Conservation (phyloP, 2,797 vertebrate species). For the Sylvia borin region DNA sequence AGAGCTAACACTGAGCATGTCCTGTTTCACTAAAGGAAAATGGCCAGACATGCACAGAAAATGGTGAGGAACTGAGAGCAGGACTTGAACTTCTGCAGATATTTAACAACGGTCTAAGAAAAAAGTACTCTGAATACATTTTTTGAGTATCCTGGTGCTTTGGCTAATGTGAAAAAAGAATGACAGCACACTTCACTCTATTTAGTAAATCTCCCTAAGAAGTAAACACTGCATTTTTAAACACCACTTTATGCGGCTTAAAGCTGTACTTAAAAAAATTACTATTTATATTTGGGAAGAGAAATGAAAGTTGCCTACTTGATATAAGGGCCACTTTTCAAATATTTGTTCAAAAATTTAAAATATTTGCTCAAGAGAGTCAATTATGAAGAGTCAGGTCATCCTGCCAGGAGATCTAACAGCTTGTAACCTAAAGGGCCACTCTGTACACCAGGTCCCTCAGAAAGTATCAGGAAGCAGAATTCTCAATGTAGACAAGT, state of each 20-base stretch:
- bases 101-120: neutral
- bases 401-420: neutral
- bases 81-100: neutral
- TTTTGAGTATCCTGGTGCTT: neutral
- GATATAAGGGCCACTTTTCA: constrained; percentile 24
- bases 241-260: neutral
- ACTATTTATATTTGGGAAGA: neutral
- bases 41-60: constrained; percentile 22
- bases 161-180: neutral
- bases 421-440: neutral
- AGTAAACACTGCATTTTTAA: constrained; percentile 19
- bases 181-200: neutral
- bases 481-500: neutral
- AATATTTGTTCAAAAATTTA: constrained; percentile 31
- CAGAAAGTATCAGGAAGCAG: neutral
- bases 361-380: constrained; percentile 9
- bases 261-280: neutral
- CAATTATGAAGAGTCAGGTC: neutral
- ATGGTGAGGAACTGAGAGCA: constrained; percentile 3
- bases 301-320: constrained; percentile 11
- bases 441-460: neutral
- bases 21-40: constrained; percentile 31
- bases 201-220: neutral
- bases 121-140: neutral
- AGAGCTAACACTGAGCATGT: constrained; percentile 4